Conservation (phyloP, 2,888 invertebrate species). For the Oligia fasciuncula region DNA sequence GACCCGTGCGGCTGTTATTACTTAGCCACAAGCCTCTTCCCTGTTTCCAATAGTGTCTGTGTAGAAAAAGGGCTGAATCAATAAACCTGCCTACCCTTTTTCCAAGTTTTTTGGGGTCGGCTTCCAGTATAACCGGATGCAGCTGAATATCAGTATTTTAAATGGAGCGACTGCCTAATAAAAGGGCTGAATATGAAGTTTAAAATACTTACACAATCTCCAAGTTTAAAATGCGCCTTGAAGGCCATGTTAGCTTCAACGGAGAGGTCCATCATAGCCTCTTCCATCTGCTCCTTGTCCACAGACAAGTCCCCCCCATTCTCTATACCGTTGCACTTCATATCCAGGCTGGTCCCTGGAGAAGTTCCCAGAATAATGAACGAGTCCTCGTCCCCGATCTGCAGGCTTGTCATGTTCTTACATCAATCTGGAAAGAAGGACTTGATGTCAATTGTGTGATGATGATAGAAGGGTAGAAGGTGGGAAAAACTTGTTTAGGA, state of each 20-base stretch:
- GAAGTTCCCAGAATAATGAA: conserved; percentile 87
- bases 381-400: conserved; percentile 84
- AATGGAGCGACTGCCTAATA: neutral
- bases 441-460: neutral
- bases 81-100: neutral
- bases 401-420: conserved; percentile 75
- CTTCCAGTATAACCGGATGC: neutral
- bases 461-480: neutral
- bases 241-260: conserved; percentile 82
- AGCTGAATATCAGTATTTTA: neutral
- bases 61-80: neutral
- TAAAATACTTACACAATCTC: conserved; percentile 79
- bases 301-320: conserved; percentile 67
- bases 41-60: no score
- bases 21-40: no score
- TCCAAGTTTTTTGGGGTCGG: neutral
- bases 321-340: conserved; percentile 76
- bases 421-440: conserved; percentile 69
- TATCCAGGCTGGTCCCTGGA: conserved; percentile 82
- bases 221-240: conserved; percentile 84
- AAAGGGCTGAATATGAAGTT: neutral
- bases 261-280: conserved; percentile 83
- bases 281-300: conserved; percentile 79
- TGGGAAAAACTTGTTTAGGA: no score
- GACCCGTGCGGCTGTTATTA: no score